A percentile compares a stretch with the other conserved stretches of the same genome.
Evolutionary conservation across 2,797 vertebrate species (phyloP).

Genomic region (Sparus aurata): DNA sequence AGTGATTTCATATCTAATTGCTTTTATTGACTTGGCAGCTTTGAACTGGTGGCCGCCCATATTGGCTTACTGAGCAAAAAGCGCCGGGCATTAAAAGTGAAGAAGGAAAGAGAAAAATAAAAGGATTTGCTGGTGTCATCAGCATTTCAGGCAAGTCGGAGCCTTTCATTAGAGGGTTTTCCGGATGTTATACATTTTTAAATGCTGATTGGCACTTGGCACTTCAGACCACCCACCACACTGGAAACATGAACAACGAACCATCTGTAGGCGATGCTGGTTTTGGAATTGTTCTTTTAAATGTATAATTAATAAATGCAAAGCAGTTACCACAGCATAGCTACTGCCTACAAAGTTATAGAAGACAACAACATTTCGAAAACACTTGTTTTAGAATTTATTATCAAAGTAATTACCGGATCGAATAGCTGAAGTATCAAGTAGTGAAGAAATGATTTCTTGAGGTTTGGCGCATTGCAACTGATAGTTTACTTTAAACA

Average conservation of each 20-base stretch:
- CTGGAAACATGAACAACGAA: slow-evolving; percentile 1
- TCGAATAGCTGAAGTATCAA: neutral
- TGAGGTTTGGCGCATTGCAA: neutral
- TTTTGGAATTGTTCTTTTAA: slow-evolving; percentile 4
- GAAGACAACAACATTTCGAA: neutral
- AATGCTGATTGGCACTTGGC: slow-evolving; percentile 5
- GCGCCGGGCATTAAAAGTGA: slow-evolving; percentile 32
- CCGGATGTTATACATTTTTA: slow-evolving; percentile 7
- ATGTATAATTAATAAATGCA: neutral
- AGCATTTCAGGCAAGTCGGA: slow-evolving; percentile 11
- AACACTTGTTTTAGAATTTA: neutral
- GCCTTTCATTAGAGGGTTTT: slow-evolving; percentile 22
- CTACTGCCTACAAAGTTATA: neutral
- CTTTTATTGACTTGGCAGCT: slow-evolving; percentile 72
- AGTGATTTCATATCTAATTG: slow-evolving; percentile 74
- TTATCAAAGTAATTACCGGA: neutral
- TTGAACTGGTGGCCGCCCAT: slow-evolving; percentile 11
- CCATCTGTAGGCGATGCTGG: neutral
- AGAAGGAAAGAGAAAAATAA: slow-evolving; percentile 18
- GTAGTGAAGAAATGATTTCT: neutral
- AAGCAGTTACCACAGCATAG: neutral
- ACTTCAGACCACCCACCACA: neutral
- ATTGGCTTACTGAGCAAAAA: slow-evolving; percentile 40
- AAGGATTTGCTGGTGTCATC: slow-evolving; percentile 45
- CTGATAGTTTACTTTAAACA: neutral